phyloP scores from a whole-genome alignment of 2,797 vertebrate genomes.

The Nyctibius grandis region DNA sequence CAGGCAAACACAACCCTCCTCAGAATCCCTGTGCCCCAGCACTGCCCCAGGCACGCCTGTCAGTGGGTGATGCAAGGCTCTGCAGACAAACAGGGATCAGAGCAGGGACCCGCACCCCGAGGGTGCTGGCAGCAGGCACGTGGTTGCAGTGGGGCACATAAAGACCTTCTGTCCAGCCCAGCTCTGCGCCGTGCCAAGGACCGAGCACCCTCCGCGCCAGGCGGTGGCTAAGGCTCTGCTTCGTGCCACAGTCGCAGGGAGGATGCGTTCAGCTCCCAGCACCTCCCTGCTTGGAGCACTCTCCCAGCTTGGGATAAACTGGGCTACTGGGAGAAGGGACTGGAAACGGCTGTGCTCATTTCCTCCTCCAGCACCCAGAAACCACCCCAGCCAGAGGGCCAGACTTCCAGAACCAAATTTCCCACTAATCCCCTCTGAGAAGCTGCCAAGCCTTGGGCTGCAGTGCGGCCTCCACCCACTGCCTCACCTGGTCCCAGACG shows the following conservation, averaged over 20 bases:
- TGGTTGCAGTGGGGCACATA: neutral
- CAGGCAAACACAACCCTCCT: neutral
- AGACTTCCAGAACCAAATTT: neutral
- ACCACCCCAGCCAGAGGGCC: neutral
- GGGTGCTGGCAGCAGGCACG: neutral
- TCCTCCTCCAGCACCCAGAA: neutral
- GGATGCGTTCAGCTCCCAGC: neutral
- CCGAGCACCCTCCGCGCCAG: neutral
- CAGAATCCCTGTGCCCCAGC: neutral
- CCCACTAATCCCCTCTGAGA: neutral
- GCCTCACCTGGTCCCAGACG: neutral
- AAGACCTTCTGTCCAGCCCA: neutral
- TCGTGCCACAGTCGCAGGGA: rapidly evolving
- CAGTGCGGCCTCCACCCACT: neutral
- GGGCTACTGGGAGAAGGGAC: neutral
- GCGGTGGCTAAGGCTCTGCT: neutral
- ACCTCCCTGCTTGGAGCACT: neutral
- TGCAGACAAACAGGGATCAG: neutral
- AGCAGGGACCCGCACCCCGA: rapidly evolving
- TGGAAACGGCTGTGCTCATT: neutral
- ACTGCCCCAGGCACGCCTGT: neutral
- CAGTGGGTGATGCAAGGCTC: neutral
- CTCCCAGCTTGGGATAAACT: neutral
- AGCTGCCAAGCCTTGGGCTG: neutral
- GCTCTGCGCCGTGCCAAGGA: neutral